These are phyloP conservation scores for Noctuana brunneofusca DNA, from an alignment of 2,888 invertebrate genomes.

Conservation along the genomic window DNA sequence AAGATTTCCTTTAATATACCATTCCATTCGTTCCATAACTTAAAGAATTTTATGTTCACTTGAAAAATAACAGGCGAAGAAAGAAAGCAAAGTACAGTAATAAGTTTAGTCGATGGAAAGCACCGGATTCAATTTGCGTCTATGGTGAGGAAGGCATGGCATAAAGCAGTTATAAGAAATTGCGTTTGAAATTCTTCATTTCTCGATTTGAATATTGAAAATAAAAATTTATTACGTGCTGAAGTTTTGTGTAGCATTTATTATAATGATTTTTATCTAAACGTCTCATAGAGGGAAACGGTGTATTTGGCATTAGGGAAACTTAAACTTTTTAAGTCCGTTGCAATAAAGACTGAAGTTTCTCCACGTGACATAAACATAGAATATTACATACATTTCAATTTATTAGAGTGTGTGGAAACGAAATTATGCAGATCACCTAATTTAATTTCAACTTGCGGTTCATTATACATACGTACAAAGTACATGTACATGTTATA, in stretches of 20 bases:
- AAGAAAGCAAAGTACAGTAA: slow-evolving; percentile 30
- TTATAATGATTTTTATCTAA: too few relatives aligned
- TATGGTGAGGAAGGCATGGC: slow-evolving; percentile 25
- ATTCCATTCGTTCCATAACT: background rate
- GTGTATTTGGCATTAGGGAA: too few relatives aligned
- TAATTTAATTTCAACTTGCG: slow-evolving; percentile 24
- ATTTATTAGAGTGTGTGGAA: slow-evolving; percentile 5
- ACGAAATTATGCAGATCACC: slow-evolving; percentile 11
- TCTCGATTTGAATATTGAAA: slow-evolving; percentile 11
- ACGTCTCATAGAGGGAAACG: too few relatives aligned
- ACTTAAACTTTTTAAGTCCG: too few relatives aligned
- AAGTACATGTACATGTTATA: background rate
- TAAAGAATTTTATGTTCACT: slow-evolving; percentile 15
- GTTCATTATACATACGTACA: background rate
- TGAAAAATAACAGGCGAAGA: slow-evolving; percentile 20
- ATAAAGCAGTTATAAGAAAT: slow-evolving; percentile 29
- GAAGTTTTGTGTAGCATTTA: background rate
- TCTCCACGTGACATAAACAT: background rate
- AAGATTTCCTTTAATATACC: background rate
- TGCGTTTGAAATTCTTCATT: slow-evolving; percentile 20
- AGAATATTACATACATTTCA: background rate
- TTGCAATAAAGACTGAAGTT: too few relatives aligned
- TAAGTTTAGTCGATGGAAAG: slow-evolving; percentile 31
- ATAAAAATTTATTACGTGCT: background rate
- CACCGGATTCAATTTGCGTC: slow-evolving; percentile 33